Base-by-base conservation (phyloP, 92 coral and sea anemone genomes). In the Epizoanthus scotinus region DNA sequence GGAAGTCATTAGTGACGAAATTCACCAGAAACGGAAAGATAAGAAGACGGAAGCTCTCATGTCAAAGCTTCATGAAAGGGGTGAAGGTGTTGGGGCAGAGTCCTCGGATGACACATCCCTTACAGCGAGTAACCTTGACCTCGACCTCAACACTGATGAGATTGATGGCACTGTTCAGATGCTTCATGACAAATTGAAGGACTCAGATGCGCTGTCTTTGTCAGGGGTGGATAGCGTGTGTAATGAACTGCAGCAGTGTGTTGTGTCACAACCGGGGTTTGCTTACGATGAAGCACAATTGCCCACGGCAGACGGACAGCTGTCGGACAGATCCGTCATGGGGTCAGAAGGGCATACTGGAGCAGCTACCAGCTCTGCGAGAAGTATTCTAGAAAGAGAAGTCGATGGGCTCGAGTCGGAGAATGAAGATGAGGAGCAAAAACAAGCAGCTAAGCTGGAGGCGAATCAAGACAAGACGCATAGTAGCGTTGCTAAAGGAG, bases 1-100 rank as follows among this genome's bases (percentile, higher is more conserved):
- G 2, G 99, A 96, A 72, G 63, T 77, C 72, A 96, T 96, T 65
- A 96, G 99, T 42, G 99, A 96, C 38, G 99, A 96, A 27, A 96
- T 96, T 60, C 99, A 96, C 75, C 92, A 85, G 80, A 94, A 87
- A 70, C 87, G 99, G 63, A 91, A 93, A 65, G 80, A 89, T 78
- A 96, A 84, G 83, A 87, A 92, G 73, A 88, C 86, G 73, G 78
- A 87, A 25, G 68, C 80, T 6, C 65, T 90, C 81, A 66, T 96
- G 78, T 91, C 97, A 14, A 90, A 93, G 61, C 86, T 91, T 14
- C 93, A 91, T 64, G 93, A 90, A 72, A 82, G 98, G 44, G 99
- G 87, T 49, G 88, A 91, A 17, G 99, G 99, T 19, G 99, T 96
- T 24, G 99, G 99, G 26, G 99, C 99, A 2, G 99, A 96, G 21